Evolutionary conservation across 37 sponge, comb jelly and placozoan species (phyloP).

Genomic region (Haliclona indistincta): DNA sequence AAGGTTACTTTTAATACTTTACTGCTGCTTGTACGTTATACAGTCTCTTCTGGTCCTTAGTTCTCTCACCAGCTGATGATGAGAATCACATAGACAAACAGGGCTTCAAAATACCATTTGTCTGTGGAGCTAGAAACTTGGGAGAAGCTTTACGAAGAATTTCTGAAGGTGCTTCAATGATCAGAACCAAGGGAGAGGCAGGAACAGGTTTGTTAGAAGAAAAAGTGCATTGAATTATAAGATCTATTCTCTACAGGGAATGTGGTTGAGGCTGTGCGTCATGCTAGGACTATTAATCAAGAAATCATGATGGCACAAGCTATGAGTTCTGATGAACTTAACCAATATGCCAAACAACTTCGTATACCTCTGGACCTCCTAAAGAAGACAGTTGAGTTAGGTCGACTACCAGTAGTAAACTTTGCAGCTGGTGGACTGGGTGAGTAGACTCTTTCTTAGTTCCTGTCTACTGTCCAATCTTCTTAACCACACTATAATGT

Average conservation of each 20-base stretch:
- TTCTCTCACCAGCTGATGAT: conserved; percentile 78
- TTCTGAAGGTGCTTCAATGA: conserved; percentile 84
- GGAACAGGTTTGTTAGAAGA: conserved; percentile 62
- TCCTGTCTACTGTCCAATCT: too few species aligned
- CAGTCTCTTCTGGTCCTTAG: conserved; percentile 12
- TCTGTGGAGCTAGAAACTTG: conserved; percentile 80
- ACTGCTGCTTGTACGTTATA: neutral
- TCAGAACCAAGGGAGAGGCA: conserved; percentile 83
- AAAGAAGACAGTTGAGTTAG: conserved; percentile 71
- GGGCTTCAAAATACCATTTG: conserved; percentile 76
- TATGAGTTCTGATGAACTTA: conserved; percentile 52
- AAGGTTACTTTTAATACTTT: conserved; percentile 56
- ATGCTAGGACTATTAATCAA: conserved; percentile 65
- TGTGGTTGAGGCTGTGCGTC: conserved; percentile 82
- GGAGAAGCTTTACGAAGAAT: conserved; percentile 83
- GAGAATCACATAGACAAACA: conserved; percentile 79
- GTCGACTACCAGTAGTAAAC: conserved; percentile 80
- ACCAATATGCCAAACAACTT: conserved; percentile 73
- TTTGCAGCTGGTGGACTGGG: conserved; percentile 86
- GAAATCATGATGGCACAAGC: conserved; percentile 65
- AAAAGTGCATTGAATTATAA: neutral
- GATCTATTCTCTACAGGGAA: conserved; percentile 42
- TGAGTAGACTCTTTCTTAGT: too few species aligned
- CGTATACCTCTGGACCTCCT: conserved; percentile 71
- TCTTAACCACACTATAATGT: too few species aligned